phyloP scores from a whole-genome alignment of 2,888 invertebrate genomes.

The Maniola hyperantus region DNA sequence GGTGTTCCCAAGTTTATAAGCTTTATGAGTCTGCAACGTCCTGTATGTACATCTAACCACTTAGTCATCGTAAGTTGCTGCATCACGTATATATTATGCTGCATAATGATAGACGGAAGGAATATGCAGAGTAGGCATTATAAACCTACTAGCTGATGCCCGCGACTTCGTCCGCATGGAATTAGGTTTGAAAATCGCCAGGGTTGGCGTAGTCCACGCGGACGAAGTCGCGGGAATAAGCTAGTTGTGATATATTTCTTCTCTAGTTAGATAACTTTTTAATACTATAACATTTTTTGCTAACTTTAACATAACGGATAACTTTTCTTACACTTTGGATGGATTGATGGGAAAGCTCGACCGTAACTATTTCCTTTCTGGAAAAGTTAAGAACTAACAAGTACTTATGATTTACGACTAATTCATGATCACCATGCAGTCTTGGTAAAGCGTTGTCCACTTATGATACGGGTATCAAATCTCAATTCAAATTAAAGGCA shows the following conservation, averaged over 20 bases:
- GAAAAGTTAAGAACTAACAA: too few relatives aligned
- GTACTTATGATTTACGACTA: too few relatives aligned
- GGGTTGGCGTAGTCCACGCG: too few relatives aligned
- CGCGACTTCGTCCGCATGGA: too few relatives aligned
- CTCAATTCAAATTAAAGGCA: too few relatives aligned
- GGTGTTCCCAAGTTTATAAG: conserved; percentile 7
- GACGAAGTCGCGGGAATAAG: too few relatives aligned
- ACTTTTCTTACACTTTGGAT: background rate
- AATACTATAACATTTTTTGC: too few relatives aligned
- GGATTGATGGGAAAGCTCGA: background rate
- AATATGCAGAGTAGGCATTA: background rate
- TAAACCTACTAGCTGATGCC: too few relatives aligned
- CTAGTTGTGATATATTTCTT: background rate
- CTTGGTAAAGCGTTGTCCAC: too few relatives aligned
- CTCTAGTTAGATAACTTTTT: background rate
- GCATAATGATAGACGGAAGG: background rate
- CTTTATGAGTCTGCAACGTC: conserved; percentile 7
- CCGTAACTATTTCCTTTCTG: background rate
- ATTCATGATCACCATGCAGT: too few relatives aligned
- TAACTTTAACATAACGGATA: background rate
- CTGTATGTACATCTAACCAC: conserved; percentile 1
- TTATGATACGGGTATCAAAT: too few relatives aligned
- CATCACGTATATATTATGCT: background rate
- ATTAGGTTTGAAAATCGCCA: too few relatives aligned
- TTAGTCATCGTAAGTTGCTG: conserved; percentile 11